These are phyloP conservation scores for Prionace glauca DNA, from an alignment of 2,797 vertebrate genomes.

Conservation along the genomic window DNA sequence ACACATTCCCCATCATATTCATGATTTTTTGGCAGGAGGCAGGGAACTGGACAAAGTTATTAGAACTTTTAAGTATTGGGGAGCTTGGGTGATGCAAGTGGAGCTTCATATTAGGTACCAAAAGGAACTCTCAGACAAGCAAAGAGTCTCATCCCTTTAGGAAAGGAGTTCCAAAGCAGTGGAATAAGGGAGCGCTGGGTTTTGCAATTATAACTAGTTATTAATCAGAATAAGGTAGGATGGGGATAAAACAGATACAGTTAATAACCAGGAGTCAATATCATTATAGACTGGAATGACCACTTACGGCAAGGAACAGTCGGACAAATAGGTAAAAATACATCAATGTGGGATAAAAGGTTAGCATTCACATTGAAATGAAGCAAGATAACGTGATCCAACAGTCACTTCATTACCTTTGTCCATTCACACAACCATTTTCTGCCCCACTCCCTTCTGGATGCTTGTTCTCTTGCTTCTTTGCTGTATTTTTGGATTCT, in stretches of 20 bases:
- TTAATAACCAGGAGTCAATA: neutral
- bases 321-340: neutral
- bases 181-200: neutral
- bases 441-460: neutral
- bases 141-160: neutral
- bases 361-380: neutral
- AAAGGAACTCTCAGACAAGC: neutral
- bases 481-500: neutral
- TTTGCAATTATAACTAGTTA: neutral
- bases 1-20: too few species aligned
- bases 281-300: neutral
- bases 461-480: neutral
- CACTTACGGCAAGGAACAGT: neutral
- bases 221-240: neutral
- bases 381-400: neutral
- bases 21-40: neutral
- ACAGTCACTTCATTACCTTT: neutral
- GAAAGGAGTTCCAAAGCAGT: neutral
- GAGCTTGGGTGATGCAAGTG: neutral
- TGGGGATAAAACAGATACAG: neutral
- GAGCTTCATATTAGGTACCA: neutral
- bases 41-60: neutral
- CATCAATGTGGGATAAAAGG: neutral
- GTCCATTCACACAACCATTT: neutral
- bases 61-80: neutral